These are phyloP conservation scores for Myoxocephalus aenaeus DNA, from an alignment of 2,797 vertebrate genomes.

Conservation along the genomic window DNA sequence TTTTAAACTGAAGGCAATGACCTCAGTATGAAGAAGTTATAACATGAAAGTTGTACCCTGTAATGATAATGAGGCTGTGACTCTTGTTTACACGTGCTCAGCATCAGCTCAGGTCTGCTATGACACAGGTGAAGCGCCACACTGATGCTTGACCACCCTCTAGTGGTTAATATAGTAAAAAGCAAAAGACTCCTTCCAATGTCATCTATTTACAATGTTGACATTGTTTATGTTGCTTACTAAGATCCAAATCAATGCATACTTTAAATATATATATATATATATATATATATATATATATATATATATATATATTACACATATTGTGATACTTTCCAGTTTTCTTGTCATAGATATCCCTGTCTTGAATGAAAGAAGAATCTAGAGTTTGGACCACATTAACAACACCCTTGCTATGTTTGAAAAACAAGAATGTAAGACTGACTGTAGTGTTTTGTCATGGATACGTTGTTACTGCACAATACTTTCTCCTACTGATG, in stretches of 20 bases:
- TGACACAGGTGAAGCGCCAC: not conserved
- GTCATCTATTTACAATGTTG: slow-evolving; percentile 7
- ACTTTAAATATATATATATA: too few relatives aligned
- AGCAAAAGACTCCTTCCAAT: not conserved
- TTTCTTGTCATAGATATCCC: not conserved
- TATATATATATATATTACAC: not conserved
- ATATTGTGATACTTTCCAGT: not conserved
- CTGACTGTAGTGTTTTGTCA: not conserved
- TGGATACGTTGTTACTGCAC: not conserved
- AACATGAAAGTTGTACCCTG: not conserved
- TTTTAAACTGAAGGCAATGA: not conserved
- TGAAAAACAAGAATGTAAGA: not conserved
- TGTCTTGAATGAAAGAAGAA: not conserved
- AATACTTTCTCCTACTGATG: not conserved
- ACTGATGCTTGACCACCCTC: slow-evolving; percentile 29
- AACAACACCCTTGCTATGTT: too few relatives aligned
- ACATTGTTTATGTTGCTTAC: not conserved
- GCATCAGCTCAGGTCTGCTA: slow-evolving; percentile 2
- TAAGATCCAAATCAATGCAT: not conserved
- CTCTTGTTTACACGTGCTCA: not conserved
- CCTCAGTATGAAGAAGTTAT: not conserved
- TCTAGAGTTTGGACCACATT: not conserved
- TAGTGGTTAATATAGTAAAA: slow-evolving; percentile 29
- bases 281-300: too few relatives aligned
- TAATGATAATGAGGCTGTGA: not conserved